These are phyloP conservation scores for Calcarius lapponicus DNA, from an alignment of 2,797 vertebrate species.

Conservation along the genomic window DNA sequence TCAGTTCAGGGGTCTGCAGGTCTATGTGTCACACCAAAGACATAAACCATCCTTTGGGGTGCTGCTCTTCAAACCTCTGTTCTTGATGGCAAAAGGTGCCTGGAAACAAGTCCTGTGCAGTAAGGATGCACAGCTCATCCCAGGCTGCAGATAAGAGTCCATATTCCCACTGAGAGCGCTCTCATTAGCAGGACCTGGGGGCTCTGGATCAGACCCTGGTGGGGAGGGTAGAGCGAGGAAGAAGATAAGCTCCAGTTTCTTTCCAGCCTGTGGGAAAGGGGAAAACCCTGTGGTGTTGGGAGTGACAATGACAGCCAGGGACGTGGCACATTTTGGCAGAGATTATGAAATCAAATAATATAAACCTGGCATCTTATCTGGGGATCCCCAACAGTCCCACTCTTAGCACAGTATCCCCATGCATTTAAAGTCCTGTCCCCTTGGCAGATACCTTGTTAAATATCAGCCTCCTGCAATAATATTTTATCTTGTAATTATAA, in stretches of 20 bases:
- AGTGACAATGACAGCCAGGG: not conserved
- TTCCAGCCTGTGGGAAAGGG: not conserved
- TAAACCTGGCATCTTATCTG: not conserved
- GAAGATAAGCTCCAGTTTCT: not conserved
- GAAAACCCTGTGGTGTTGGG: not conserved
- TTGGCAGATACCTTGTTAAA: not conserved
- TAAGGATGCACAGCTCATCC: not conserved
- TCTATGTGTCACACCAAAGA: rapidly evolving
- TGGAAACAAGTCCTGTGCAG: not conserved
- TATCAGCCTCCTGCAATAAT: not conserved
- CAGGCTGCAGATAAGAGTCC: not conserved
- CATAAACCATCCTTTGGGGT: not conserved
- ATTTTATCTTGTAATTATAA: slow-evolving; percentile 45
- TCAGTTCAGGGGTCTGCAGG: not conserved
- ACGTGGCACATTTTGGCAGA: not conserved
- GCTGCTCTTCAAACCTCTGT: not conserved
- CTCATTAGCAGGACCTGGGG: not conserved
- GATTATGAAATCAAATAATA: not conserved
- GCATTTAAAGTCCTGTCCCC: not conserved
- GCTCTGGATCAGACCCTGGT: not conserved
- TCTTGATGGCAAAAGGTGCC: not conserved
- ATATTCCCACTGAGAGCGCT: rapidly evolving
- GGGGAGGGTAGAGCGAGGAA: not conserved
- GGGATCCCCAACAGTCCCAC: not conserved
- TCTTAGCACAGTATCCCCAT: rapidly evolving